Evolutionary conservation across 2,797 vertebrate species (phyloP).

Genomic region (Parauchenoglanis ngamensis): DNA sequence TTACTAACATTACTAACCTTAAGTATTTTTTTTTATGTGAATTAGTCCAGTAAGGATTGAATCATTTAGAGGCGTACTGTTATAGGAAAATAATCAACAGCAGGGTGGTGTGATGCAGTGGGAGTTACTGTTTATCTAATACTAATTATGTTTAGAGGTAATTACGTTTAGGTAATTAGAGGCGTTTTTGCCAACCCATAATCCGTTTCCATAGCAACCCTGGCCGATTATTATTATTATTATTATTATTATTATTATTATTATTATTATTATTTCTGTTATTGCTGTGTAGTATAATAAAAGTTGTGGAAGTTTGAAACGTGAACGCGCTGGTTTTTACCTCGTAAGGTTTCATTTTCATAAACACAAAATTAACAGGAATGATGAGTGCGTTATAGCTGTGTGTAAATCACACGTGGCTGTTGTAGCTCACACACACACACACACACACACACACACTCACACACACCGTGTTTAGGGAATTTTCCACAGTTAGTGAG

Average conservation of each 20-base stretch:
- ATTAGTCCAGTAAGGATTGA: not conserved
- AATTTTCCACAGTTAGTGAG: not conserved
- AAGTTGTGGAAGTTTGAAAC: not conserved
- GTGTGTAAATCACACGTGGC: not conserved
- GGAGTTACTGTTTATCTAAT: not conserved
- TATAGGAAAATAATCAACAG: not conserved
- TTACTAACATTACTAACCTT: too few relatives aligned
- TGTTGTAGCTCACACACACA: not conserved
- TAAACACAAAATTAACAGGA: not conserved
- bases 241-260: not conserved
- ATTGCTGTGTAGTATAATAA: not conserved
- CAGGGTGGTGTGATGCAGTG: not conserved
- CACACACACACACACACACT: too few relatives aligned
- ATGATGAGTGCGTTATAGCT: not conserved
- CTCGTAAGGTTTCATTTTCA: not conserved
- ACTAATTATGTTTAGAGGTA: not conserved
- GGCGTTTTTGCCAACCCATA: constrained; percentile 65
- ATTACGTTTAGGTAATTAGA: too few relatives aligned
- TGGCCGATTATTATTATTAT: not conserved
- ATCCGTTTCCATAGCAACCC: constrained; percentile 70
- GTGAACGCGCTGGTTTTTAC: not conserved
- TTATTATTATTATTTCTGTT: not conserved
- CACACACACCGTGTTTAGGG: not conserved
- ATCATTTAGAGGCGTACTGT: not conserved
- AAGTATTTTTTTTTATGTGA: not conserved